These are phyloP conservation scores for Araneus ventricosus DNA, from an alignment of 1,140 invertebrate genomes.

Conservation along the genomic window DNA sequence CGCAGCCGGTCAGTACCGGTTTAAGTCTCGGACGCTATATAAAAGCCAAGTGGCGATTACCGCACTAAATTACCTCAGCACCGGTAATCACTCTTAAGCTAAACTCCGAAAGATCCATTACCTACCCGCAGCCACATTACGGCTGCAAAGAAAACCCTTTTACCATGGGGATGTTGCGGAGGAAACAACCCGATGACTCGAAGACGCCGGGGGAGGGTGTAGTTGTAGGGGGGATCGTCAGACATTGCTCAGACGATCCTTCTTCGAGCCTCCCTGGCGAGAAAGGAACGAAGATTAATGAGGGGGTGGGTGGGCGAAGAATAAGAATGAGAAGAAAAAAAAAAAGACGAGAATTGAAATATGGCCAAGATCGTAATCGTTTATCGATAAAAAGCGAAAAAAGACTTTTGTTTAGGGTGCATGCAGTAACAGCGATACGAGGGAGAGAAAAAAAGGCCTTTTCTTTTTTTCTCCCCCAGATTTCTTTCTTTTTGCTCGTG, in stretches of 20 bases:
- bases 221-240: background rate
- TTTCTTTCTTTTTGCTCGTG: too few relatives aligned
- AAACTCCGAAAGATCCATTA: background rate
- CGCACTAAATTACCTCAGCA: too few relatives aligned
- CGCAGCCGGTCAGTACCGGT: too few relatives aligned
- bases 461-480: background rate
- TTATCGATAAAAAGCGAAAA: background rate
- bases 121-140: background rate
- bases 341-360: background rate
- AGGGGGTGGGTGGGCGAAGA: background rate
- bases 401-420: background rate
- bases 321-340: background rate
- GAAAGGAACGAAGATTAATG: constrained; percentile 1
- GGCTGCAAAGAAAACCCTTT: background rate
- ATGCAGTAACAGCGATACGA: background rate
- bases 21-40: too few relatives aligned
- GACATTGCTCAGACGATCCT: background rate
- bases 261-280: background rate
- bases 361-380: constrained; percentile 27
- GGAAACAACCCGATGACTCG: background rate
- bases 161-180: background rate
- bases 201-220: background rate
- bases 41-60: too few relatives aligned
- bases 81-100: background rate
- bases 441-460: background rate